Conservation (phyloP, 2,888 invertebrate species). For the Synergus itoensis region DNA sequence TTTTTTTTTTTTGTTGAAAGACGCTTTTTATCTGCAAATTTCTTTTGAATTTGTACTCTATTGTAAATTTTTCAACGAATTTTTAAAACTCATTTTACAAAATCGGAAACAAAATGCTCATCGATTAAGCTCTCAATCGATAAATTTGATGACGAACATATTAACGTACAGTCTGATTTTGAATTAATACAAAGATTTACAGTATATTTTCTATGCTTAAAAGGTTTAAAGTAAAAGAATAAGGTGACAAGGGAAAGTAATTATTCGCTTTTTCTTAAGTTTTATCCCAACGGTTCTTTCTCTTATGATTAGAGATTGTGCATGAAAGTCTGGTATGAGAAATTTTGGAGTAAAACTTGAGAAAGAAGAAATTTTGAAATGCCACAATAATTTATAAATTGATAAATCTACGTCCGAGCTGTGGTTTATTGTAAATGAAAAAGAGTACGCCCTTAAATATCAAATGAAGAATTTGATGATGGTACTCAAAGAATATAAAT, state of each 20-base stretch:
- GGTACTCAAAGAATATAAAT: constrained; percentile 18
- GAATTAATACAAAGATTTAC: constrained; percentile 32
- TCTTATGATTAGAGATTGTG: background rate
- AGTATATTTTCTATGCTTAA: constrained; percentile 31
- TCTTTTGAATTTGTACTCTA: background rate
- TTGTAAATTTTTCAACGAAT: constrained; percentile 17
- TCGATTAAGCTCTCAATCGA: constrained; percentile 22
- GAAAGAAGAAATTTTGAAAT: background rate
- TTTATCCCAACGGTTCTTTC: background rate
- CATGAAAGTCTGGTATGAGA: constrained; percentile 1
- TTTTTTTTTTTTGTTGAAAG: background rate
- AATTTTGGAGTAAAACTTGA: background rate
- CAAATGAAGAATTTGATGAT: constrained; percentile 4
- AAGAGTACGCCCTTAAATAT: background rate
- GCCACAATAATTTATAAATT: background rate
- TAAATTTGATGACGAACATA: constrained; percentile 27
- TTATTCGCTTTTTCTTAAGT: background rate
- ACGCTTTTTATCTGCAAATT: background rate
- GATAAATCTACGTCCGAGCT: constrained; percentile 10
- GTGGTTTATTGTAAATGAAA: background rate
- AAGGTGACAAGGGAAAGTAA: background rate
- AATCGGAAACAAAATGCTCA: constrained; percentile 12
- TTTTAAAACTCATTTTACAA: background rate
- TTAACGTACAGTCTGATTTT: constrained; percentile 40
- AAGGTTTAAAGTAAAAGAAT: constrained; percentile 15